phyloP scores from a whole-genome alignment of 2,113 vertebrate species.

The Oceanites oceanicus region DNA sequence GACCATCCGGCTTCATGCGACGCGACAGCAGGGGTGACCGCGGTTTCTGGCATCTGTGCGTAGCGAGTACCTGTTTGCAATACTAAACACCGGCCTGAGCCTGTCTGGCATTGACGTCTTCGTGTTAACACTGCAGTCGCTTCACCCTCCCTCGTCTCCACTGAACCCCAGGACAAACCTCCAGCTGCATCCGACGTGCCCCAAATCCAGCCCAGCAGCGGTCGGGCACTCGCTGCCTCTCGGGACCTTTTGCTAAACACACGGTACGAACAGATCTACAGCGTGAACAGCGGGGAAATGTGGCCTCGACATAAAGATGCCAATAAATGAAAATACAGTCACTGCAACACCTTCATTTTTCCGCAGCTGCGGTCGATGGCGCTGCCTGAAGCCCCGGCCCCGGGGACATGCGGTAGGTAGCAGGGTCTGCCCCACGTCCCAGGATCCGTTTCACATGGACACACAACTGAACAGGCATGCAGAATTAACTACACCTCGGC shows the following conservation, averaged over 20 bases:
- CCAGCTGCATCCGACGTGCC: rapidly evolving
- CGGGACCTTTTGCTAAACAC: neutral
- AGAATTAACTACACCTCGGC: conserved; percentile 7
- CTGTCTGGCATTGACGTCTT: neutral
- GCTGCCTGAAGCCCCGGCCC: neutral
- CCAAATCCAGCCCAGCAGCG: neutral
- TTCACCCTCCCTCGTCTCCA: neutral
- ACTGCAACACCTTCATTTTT: neutral
- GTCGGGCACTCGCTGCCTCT: rapidly evolving
- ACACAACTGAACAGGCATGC: conserved; percentile 51
- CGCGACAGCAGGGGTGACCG: neutral
- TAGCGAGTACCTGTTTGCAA: neutral
- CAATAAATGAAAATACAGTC: neutral
- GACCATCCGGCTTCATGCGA: neutral
- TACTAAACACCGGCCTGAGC: neutral
- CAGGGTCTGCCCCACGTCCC: neutral
- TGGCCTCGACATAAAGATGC: neutral
- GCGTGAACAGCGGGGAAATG: neutral
- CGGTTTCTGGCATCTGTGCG: rapidly evolving
- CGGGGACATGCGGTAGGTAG: neutral
- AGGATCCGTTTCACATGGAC: neutral
- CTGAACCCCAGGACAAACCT: neutral
- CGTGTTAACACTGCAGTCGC: neutral
- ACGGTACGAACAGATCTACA: neutral
- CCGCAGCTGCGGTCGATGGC: neutral